Conservation (phyloP, 2,113 vertebrate species). For the Alosa alosa region DNA sequence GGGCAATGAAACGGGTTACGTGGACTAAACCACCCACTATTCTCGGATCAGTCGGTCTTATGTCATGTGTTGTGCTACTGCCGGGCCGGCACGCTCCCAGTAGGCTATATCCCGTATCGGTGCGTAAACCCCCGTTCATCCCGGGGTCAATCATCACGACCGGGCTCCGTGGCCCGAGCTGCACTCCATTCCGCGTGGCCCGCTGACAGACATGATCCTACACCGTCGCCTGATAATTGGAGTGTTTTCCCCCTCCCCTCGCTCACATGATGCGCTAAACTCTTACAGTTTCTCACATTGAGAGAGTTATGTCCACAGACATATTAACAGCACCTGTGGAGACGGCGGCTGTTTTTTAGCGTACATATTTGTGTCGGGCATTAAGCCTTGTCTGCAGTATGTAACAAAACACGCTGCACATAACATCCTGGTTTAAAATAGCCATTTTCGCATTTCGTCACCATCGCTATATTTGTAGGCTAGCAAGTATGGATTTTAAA, state of each 20-base stretch:
- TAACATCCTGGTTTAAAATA: conserved; percentile 49
- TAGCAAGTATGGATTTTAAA: conserved; percentile 38
- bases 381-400: conserved; percentile 36
- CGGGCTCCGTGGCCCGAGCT: background rate
- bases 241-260: background rate
- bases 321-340: background rate
- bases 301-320: background rate
- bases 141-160: background rate
- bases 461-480: conserved; percentile 51
- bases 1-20: background rate
- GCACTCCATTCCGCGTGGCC: background rate
- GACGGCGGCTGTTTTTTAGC: conserved; percentile 39
- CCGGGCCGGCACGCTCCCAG: no score
- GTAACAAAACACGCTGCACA: conserved; percentile 50
- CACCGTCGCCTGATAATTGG: background rate
- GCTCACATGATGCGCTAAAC: conserved; percentile 2
- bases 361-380: conserved; percentile 48
- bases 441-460: conserved; percentile 56
- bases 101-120: background rate
- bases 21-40: background rate
- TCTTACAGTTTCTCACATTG: background rate
- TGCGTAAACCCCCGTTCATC: background rate
- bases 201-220: conserved; percentile 2
- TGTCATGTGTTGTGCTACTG: background rate
- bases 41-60: background rate